Evolutionary conservation across 2,797 vertebrate genomes (phyloP).

Genomic region (Taenioides sp.): DNA sequence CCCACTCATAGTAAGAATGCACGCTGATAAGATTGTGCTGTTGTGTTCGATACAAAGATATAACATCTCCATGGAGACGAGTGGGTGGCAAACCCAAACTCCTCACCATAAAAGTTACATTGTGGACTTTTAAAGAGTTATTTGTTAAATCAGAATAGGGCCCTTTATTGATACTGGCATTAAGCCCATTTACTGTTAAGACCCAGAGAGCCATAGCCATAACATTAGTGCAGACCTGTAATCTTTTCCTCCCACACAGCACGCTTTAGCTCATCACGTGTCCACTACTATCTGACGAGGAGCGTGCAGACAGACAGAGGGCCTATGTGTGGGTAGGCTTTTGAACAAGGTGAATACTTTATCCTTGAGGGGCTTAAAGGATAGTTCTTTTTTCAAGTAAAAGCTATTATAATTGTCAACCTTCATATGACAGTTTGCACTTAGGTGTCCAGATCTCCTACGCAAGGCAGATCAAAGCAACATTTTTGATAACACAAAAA

Average conservation of each 20-base stretch:
- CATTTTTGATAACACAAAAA: background rate
- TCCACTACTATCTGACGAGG: conserved; percentile 9
- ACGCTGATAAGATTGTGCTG: no score
- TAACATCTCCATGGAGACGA: no score
- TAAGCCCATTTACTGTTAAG: conserved; percentile 47
- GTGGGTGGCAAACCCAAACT: no score
- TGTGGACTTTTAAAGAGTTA: background rate
- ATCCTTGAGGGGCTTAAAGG: conserved; percentile 15
- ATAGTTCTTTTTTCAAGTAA: background rate
- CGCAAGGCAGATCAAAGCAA: conserved; percentile 13
- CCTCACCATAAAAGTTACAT: no score
- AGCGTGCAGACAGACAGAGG: background rate
- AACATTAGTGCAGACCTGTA: conserved; percentile 58
- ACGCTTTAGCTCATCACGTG: conserved; percentile 49
- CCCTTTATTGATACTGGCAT: conserved; percentile 37
- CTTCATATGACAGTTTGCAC: conserved; percentile 19
- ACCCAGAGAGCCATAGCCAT: conserved; percentile 32
- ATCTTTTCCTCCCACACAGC: conserved; percentile 49
- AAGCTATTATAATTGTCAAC: background rate
- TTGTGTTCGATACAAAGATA: no score
- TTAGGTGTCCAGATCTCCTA: conserved; percentile 17
- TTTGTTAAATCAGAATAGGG: conserved; percentile 19
- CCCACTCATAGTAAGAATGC: no score
- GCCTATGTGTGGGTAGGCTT: background rate
- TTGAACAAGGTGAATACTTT: background rate